Percentiles rank a stretch among this genome's conserved stretches.
These are phyloP conservation scores for Serrognathus titanus DNA, from an alignment of 2,888 invertebrate species.

Conservation along the genomic window DNA sequence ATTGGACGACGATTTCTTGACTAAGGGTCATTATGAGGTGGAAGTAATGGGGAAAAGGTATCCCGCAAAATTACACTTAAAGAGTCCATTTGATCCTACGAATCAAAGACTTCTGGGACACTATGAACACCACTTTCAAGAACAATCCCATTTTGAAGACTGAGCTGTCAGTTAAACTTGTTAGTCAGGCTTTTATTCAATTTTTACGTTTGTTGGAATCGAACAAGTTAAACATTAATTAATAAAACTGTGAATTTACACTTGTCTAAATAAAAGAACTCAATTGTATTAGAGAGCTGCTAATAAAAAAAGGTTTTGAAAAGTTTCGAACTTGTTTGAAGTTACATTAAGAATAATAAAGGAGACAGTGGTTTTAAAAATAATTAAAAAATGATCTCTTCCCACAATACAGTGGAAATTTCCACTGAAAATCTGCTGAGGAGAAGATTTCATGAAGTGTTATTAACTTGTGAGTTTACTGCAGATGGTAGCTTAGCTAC, in stretches of 20 bases:
- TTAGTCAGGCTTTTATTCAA: not conserved
- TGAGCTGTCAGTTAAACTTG: slow-evolving; percentile 25
- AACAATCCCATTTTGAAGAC: slow-evolving; percentile 48
- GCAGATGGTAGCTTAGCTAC: too few relatives aligned
- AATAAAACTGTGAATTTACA: not conserved
- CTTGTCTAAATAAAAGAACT: not conserved
- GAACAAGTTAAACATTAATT: not conserved
- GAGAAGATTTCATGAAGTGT: too few relatives aligned
- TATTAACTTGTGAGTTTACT: too few relatives aligned
- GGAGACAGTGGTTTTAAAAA: too few relatives aligned
- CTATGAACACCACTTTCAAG: slow-evolving; percentile 52
- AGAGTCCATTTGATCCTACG: slow-evolving; percentile 79
- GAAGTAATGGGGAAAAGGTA: slow-evolving; percentile 75
- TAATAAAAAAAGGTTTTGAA: too few relatives aligned
- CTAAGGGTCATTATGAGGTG: slow-evolving; percentile 71
- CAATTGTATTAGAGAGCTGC: too few relatives aligned
- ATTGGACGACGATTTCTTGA: slow-evolving; percentile 65
- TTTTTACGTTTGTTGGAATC: not conserved
- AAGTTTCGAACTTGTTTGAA: too few relatives aligned
- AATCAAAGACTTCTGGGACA: slow-evolving; percentile 71
- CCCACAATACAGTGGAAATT: too few relatives aligned
- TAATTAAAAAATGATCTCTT: too few relatives aligned
- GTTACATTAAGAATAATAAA: too few relatives aligned
- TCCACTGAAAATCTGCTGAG: too few relatives aligned
- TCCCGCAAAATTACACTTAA: slow-evolving; percentile 66